phyloP scores from a whole-genome alignment of 2,113 vertebrate species.

The Neofelis nebulosa region DNA sequence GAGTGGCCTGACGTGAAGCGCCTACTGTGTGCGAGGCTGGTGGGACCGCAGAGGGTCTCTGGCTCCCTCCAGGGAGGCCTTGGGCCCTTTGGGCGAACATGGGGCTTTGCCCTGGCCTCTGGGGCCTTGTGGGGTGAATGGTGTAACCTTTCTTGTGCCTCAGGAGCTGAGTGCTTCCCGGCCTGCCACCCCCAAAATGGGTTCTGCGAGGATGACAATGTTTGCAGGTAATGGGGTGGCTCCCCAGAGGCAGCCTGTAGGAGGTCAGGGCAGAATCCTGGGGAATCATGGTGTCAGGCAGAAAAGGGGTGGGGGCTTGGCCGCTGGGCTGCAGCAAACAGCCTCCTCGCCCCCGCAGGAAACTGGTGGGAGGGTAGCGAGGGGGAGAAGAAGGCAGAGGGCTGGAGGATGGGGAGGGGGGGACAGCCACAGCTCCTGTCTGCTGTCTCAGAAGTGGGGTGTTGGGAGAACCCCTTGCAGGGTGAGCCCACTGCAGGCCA shows the following conservation, averaged over 20 bases:
- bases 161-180: conserved; percentile 89
- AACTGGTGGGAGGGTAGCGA: not conserved
- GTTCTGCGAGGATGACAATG: conserved; percentile 90
- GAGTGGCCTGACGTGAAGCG: not conserved
- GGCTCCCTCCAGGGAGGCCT: not conserved
- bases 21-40: not conserved
- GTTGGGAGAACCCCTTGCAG: not conserved
- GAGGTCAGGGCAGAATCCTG: not conserved
- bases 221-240: conserved; percentile 91
- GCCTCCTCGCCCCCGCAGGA: not conserved
- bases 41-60: not conserved
- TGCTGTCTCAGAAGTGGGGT: not conserved
- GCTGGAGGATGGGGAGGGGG: not conserved
- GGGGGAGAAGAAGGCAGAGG: not conserved
- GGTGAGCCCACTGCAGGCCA: not conserved
- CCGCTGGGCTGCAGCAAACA: not conserved
- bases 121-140: not conserved
- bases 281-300: not conserved
- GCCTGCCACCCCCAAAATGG: conserved; percentile 92
- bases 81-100: not conserved
- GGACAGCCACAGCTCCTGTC: not conserved
- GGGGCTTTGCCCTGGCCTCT: not conserved
- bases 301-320: not conserved
- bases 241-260: not conserved
- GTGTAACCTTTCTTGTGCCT: conserved; percentile 65